Base-by-base conservation (phyloP, 2,888 invertebrate species). In the Terebella lapidaria region DNA sequence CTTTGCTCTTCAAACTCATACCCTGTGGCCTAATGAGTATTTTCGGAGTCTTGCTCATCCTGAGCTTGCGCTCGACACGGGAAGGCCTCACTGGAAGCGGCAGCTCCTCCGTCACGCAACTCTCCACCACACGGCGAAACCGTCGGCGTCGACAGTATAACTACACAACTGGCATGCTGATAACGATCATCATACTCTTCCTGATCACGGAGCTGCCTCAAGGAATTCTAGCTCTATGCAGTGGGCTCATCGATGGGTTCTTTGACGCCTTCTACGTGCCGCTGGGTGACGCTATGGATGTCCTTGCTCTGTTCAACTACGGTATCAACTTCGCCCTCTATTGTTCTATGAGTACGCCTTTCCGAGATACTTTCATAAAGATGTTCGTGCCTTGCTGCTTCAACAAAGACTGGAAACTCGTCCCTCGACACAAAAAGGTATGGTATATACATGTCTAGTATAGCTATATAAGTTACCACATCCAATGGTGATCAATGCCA, bases 301-400 rank as follows among this genome's bases (percentile, higher is more conserved):
- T 92, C 64, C 79, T 94, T 70, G 93, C 94, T 0, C 84, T 95
- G 55, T 82, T 93, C 70, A 94, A 94, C 80, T 91, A 92, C 2
- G 90, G 92, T 1, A 89, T 94, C 58, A 94, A 93, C 81, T 94
- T 95, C 74, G 88, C 94, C 61, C 84, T 94, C 29, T 95, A 94
- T 78, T 94, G 93, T 74, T 86, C 90, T 57, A 94, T 94, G 94
- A 93, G 92, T 63, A 85, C 90, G 65, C 94, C 94, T 84, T 94
- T 94, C 79, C 85, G 94, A 1, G 70, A 75, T 29, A 83, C 83
- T 0, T 80, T 83, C 27, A 52, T 72, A 18, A 20, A 35, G 22
- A 29, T 55, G 15, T 58, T 58, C 53, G n/a, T 35, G 42, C 42
- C 42, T n/a, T n/a, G n/a, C n/a, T n/a, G n/a, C n/a, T n/a, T n/a